These are phyloP conservation scores for Dicentrarchus labrax DNA, from an alignment of 2,113 vertebrate genomes.

Conservation along the genomic window DNA sequence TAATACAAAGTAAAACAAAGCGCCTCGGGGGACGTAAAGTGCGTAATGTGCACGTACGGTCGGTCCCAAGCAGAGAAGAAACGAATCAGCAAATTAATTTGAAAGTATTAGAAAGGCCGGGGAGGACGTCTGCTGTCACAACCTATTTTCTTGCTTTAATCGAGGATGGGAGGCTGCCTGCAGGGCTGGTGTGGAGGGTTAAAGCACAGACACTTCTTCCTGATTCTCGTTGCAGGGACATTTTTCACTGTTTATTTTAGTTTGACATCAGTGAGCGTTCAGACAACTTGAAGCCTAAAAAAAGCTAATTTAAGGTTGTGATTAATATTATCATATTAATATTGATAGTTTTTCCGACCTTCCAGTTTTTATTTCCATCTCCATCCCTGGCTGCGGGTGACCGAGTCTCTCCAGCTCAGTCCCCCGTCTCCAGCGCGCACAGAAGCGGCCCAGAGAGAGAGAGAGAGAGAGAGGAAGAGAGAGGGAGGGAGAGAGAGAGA, in stretches of 20 bases:
- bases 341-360: not conserved
- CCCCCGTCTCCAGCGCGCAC: conserved; percentile 49
- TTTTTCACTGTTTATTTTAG: not conserved
- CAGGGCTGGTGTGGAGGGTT: conserved; percentile 54
- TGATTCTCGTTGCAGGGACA: not conserved
- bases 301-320: not conserved
- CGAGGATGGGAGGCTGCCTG: conserved; percentile 65
- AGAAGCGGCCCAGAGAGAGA: conserved; percentile 31
- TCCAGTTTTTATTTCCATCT: not conserved
- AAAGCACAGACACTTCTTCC: conserved; percentile 5
- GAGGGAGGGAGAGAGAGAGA: not conserved
- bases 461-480: not conserved
- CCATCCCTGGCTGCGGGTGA: conserved; percentile 25
- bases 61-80: conserved; percentile 75
- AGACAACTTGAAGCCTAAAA: not conserved
- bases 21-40: conserved; percentile 66
- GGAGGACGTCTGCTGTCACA: conserved; percentile 82
- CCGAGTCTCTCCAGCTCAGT: conserved; percentile 43
- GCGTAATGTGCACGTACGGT: conserved; percentile 66
- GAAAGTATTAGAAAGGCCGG: conserved; percentile 74
- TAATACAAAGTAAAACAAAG: conserved; percentile 73
- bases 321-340: not conserved
- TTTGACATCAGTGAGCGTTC: not conserved
- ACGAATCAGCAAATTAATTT: conserved; percentile 77
- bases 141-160: conserved; percentile 77